Base-by-base conservation (phyloP, 2,113 vertebrate species). In the Tyrannus savana region DNA sequence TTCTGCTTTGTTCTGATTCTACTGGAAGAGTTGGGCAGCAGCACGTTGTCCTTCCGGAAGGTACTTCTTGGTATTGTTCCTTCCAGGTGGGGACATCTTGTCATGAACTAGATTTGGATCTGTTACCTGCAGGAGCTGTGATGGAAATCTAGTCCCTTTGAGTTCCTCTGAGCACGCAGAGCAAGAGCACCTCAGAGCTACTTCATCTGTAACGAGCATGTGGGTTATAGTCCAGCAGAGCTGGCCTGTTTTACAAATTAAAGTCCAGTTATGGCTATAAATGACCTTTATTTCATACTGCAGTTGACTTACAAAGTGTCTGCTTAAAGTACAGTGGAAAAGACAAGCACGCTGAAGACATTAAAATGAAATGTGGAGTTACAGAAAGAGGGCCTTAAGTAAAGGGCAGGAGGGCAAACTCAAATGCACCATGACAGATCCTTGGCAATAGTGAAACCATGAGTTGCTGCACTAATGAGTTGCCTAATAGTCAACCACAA, bases 161-260 rank as follows among this genome's bases (percentile, higher is more conserved):
- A 42, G 33, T 31, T 87, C 18, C 64, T 63, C 56, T 23, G 64
- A 52, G 16, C 10, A 7, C 3, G 21, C 3, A 8, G 47, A 82
- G 19, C 0, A 1, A 69, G 44, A 87, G 44, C 21, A 30, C 6
- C 55, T 58, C 0, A 1, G 69, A 68, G 47, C 14, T 41, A 82
- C 39, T 33, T 68, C 71, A 42, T 28, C 3, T 1, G 17, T 81
- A 42, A 49, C 0, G 1, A 86, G 14, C 0, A 0, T 60, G 33
- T 72, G 52, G 16, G 12, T 78, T 94, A 39, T 42, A n/a, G 42
- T 58, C 33, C 52, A 63, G 41, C 55, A 71, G 55, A 77, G 71
- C 59, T 78, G 47, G 23, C 46, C 55, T 58, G 50, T 58, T 46
- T 46, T 53, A 80, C 23, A 41, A 64, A 76, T 85, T 47, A 53